Base-by-base conservation (phyloP, 2,888 invertebrate species). In the Callimorpha dominula region DNA sequence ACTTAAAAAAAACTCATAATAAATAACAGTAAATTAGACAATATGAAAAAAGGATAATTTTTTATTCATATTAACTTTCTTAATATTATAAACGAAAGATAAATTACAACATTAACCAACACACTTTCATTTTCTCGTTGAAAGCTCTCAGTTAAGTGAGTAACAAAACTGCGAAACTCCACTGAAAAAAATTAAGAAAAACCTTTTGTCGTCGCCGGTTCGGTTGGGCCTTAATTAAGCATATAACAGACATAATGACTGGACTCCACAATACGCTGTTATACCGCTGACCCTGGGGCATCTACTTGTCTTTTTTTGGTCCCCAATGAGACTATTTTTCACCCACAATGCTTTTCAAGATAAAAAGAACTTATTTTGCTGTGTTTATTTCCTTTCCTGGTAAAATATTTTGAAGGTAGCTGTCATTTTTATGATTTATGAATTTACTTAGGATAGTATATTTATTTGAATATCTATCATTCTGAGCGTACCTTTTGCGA, bases 191-290 rank as follows among this genome's bases (percentile, higher is more conserved):
- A 81, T 75, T 78, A 85, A 85, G 82, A 75, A 79, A 74, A 77
- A 72, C 70, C 80, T 89, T 90, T 90, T 90, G 90, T 90, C 77
- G 81, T 71, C 80, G 83, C 83, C 84, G 83, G 83, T 82, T 63
- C 78, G 75, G 68, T 73, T 71, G 78, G 76, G 74, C 79, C 85
- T 86, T 92, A 92, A 91, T 92, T 92, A 91, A 90, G 91, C 90
- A 80, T 89, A 88, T 88, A 89, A 89, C 90, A 86, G 88, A 81
- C 83, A 86, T 89, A 88, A 90, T 86, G 90, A 88, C 86, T 74
- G 83, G 40, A 60, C 78, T 65, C 57, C 74, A 87, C 88, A 89
- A 88, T 88, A 86, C 88, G 86, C 85, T 82, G 82, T 83, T 79
- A 70, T 72, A 20, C 71, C 62, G 40, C 71, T 80, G 86, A 83